Evolutionary conservation across 2,888 invertebrate species (phyloP).

Genomic region (Hoplodrina ambigua): DNA sequence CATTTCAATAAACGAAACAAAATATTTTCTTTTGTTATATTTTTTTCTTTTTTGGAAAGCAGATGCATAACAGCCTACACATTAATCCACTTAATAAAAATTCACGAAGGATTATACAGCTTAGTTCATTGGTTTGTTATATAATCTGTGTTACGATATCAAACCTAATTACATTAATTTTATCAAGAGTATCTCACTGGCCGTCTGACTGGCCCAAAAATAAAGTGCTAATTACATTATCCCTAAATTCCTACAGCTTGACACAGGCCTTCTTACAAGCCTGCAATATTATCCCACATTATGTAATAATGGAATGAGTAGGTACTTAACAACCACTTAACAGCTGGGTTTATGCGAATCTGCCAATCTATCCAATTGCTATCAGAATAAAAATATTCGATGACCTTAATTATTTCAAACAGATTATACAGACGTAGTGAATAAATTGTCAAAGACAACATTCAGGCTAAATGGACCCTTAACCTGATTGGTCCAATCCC

Average conservation of each 20-base stretch:
- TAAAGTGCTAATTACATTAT: slow-evolving; percentile 38
- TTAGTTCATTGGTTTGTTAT: neutral
- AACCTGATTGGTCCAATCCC: neutral
- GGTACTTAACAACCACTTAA: slow-evolving; percentile 15
- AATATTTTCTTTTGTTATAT: neutral
- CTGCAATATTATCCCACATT: neutral
- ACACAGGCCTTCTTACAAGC: neutral
- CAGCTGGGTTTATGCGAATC: slow-evolving; percentile 5
- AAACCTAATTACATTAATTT: slow-evolving; percentile 44
- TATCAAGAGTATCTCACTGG: slow-evolving; percentile 18
- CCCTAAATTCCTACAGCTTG: slow-evolving; percentile 13
- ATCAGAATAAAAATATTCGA: neutral
- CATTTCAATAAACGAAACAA: slow-evolving; percentile 8
- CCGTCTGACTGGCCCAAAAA: slow-evolving; percentile 22
- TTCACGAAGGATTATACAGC: neutral
- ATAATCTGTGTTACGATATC: slow-evolving; percentile 13
- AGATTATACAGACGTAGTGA: neutral
- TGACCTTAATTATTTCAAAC: neutral
- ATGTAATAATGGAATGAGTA: neutral
- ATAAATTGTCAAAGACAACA: neutral
- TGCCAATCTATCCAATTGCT: neutral
- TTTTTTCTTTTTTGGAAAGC: neutral
- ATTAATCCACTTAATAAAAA: slow-evolving; percentile 3
- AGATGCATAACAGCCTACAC: neutral
- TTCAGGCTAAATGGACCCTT: neutral